Conservation (phyloP, 2,888 invertebrate genomes). For the Gymnosoma rotundatum region DNA sequence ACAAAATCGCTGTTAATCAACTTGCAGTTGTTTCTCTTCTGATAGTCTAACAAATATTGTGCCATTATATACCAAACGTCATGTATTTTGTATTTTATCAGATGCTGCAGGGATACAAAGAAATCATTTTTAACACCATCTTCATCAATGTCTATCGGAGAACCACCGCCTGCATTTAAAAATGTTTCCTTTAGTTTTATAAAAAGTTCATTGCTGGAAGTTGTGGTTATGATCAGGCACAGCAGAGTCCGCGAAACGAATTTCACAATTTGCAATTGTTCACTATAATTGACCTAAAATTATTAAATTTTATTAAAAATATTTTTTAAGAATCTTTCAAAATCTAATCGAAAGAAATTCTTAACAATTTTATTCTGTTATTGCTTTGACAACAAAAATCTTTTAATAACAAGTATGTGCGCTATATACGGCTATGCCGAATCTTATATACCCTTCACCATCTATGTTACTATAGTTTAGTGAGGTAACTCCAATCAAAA, state of each 20-base stretch:
- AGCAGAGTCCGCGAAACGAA: slow-evolving; percentile 78
- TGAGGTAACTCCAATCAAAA: no score
- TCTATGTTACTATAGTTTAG: no score
- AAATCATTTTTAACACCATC: slow-evolving; percentile 77
- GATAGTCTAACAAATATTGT: slow-evolving; percentile 78
- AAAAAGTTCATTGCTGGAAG: slow-evolving; percentile 74
- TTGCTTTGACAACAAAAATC: no score
- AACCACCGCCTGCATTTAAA: slow-evolving; percentile 70
- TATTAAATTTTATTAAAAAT: no score
- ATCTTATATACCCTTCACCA: no score
- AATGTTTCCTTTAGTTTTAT: slow-evolving; percentile 71
- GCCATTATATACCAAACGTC: slow-evolving; percentile 79
- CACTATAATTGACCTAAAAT: slow-evolving; percentile 71
- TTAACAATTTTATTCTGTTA: no score
- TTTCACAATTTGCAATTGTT: slow-evolving; percentile 76
- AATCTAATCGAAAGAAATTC: no score
- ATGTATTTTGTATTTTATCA: slow-evolving; percentile 80
- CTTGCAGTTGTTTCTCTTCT: slow-evolving; percentile 73
- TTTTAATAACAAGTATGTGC: no score
- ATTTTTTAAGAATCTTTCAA: no score
- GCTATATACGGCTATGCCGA: no score
- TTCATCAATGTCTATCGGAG: slow-evolving; percentile 66
- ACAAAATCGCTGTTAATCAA: slow-evolving; percentile 77
- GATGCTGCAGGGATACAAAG: slow-evolving; percentile 77
- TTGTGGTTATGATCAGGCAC: slow-evolving; percentile 75